Percentiles rank a stretch among this genome's conserved stretches.
Evolutionary conservation across 2,888 invertebrate species (phyloP).

Genomic region (Thymelicus lineola): DNA sequence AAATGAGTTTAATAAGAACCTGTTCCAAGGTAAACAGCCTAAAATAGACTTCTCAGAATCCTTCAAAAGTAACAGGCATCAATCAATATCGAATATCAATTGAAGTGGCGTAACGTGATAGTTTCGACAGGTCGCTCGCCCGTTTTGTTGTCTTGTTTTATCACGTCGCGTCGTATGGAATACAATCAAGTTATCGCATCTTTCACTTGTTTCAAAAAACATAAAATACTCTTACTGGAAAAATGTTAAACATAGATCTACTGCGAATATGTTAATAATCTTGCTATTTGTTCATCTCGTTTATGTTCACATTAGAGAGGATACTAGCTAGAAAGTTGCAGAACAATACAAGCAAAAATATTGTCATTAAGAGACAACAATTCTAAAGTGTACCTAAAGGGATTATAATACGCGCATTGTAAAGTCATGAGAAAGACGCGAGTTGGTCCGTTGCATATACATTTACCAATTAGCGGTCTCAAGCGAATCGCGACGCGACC

Average conservation of each 20-base stretch:
- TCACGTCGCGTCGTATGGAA: background rate
- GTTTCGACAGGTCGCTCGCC: conserved; percentile 11
- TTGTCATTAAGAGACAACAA: background rate
- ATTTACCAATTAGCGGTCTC: conserved; percentile 47
- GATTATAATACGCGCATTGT: background rate
- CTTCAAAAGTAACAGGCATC: conserved; percentile 19
- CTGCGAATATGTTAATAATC: too few species aligned
- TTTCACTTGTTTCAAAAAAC: background rate
- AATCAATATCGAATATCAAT: conserved; percentile 22
- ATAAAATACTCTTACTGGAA: too few species aligned
- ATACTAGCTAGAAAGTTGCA: background rate
- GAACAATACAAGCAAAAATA: background rate
- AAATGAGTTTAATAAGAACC: background rate
- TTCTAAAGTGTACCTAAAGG: background rate
- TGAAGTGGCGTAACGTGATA: conserved; percentile 13
- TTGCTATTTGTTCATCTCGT: background rate
- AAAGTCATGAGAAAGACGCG: conserved; percentile 13
- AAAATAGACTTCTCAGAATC: conserved; percentile 16
- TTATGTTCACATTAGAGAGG: background rate
- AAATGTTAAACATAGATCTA: too few species aligned
- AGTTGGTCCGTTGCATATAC: conserved; percentile 43
- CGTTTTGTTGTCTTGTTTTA: background rate
- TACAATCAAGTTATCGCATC: background rate
- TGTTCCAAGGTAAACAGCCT: conserved; percentile 8
- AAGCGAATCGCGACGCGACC: conserved; percentile 45